Percentiles rank a stretch among this genome's conserved stretches.
These are phyloP conservation scores for Panagrolaimus sp. DNA, from an alignment of 1,140 invertebrate genomes.

Conservation along the genomic window DNA sequence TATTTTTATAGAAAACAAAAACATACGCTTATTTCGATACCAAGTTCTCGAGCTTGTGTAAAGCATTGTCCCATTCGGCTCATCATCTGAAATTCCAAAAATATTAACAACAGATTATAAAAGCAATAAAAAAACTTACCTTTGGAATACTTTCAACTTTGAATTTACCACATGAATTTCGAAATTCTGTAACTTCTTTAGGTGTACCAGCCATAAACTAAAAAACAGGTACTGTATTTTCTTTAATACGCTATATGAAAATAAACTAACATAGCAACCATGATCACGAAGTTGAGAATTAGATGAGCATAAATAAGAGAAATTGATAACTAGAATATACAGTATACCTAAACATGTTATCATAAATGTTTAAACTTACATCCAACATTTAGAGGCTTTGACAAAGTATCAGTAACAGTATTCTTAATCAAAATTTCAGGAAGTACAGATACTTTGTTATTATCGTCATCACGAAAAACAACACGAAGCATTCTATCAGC, in stretches of 20 bases:
- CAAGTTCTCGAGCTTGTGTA: neutral
- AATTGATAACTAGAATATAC: constrained; percentile 28
- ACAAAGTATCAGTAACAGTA: neutral
- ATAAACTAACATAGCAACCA: constrained; percentile 46
- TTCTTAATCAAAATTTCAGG: neutral
- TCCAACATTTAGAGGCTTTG: neutral
- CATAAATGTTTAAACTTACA: neutral
- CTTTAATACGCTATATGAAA: too few relatives aligned
- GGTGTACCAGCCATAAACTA: constrained; percentile 13
- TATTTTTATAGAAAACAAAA: neutral
- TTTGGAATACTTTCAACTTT: constrained; percentile 24
- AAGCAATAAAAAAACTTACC: too few relatives aligned
- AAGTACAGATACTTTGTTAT: neutral
- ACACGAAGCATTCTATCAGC: neutral
- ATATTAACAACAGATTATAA: too few relatives aligned
- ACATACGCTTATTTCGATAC: too few relatives aligned
- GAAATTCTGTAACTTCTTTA: neutral
- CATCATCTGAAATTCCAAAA: neutral
- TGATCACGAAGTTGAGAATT: constrained; percentile 47
- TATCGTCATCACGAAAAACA: neutral
- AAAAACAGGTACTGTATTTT: too few relatives aligned
- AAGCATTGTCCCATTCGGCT: constrained; percentile 1
- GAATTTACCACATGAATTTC: constrained; percentile 27
- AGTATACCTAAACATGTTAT: neutral
- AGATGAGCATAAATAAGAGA: constrained; percentile 46